Conservation (phyloP, 92 coral and sea anemone species). For the Metridium senile region DNA sequence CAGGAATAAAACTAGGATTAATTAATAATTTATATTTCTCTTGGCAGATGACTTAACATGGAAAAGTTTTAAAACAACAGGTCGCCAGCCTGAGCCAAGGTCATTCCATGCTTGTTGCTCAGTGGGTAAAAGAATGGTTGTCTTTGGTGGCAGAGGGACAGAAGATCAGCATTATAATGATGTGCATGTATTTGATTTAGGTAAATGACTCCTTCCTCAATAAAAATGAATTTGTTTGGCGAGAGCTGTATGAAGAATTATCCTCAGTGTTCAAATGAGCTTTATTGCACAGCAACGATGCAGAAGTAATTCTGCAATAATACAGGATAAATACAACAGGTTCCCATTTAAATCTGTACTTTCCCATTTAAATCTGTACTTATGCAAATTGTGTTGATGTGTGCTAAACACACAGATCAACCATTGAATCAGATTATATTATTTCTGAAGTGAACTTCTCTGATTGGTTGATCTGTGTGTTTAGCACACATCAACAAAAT, state of each 20-base stretch:
- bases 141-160: constrained; percentile 74
- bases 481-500: no score
- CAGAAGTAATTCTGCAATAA: no score
- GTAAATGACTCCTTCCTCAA: constrained; percentile 21
- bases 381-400: no score
- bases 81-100: constrained; percentile 79
- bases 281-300: no score
- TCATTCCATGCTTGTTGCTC: constrained; percentile 77
- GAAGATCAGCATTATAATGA: constrained; percentile 69
- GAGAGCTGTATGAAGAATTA: background rate
- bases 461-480: no score
- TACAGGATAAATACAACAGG: no score
- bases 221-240: background rate
- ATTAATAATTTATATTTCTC: background rate
- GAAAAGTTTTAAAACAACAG: constrained; percentile 54
- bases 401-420: no score
- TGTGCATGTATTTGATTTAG: constrained; percentile 65
- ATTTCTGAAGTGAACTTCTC: no score
- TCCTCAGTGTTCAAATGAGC: no score
- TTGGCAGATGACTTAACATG: constrained; percentile 63
- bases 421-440: no score
- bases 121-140: constrained; percentile 71
- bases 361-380: no score
- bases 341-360: no score
- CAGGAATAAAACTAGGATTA: background rate